Base-by-base conservation (phyloP, 2,888 invertebrate species). In the Drosophila atripex region DNA sequence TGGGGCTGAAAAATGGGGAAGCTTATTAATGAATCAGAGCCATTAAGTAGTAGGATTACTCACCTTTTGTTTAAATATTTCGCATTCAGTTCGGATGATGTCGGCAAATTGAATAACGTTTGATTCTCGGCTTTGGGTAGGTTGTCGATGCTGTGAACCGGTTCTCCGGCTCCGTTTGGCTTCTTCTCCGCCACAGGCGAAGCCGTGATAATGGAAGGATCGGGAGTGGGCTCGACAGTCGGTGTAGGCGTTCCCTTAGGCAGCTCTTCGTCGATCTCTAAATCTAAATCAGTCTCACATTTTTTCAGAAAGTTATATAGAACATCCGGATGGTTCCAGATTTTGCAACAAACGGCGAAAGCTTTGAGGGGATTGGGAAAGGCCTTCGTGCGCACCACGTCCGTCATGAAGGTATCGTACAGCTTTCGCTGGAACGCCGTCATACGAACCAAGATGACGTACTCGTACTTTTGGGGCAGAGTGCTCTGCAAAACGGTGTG, bases 321-420 rank as follows among this genome's bases (percentile, higher is more conserved):
- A 16, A 98, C 97, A 90, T 98, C 98, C 0, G 98, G 97, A 92
- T 98, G 98, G 90, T 98, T 98, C 98, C 98, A 98, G 80, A 98
- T 97, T 93, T 99, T 99, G 90, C 98, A 99, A 90, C 99, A 99
- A 61, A 99, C 98, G 18, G 99, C 98, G 91, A 99, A 99, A 1
- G 99, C 98, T 92, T 98, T 98, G 60, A 99, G 93, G 0, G 99
- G 99, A 93, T 99, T 99, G 28, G 97, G 97, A 58, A 97, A 96
- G 12, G 95, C 94, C 53, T 97, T 96, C 16, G 95, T 95, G 23
- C 97, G 93, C 0, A 97, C 96, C 1, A 97, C 96, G 90, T 96
- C 97, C 90, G 97, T 96, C 96, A 98, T 98, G 89, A 98, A 98
- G 9, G 95, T 95, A 77, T 97, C 96, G 89, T 99, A 99, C 2